These are phyloP conservation scores for Anguilla pacifica DNA, from an alignment of 2,797 vertebrate species.

Conservation along the genomic window DNA sequence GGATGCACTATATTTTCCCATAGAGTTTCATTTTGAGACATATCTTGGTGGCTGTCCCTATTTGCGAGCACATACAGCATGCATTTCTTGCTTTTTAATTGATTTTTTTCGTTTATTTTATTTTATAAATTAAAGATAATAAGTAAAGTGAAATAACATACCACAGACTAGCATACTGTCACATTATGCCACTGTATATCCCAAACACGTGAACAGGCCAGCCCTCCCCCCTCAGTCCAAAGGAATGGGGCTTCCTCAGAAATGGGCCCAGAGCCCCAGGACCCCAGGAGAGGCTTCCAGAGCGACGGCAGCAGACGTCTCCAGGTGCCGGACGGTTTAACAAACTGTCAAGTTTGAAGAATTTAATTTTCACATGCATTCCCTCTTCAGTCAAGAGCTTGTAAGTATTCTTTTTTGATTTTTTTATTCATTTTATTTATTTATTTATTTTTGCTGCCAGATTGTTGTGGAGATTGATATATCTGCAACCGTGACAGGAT, in stretches of 20 bases:
- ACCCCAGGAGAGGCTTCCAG: background rate
- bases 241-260: background rate
- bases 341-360: constrained; percentile 18
- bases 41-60: background rate
- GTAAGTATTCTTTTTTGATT: background rate
- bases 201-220: background rate
- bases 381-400: constrained; percentile 24
- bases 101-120: too few relatives aligned
- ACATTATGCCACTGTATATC: background rate
- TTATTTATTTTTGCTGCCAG: background rate
- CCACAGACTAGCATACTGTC: background rate
- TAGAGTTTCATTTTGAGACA: background rate
- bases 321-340: background rate
- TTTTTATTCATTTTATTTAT: background rate
- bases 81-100: too few relatives aligned
- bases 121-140: background rate
- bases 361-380: constrained; percentile 26
- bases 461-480: constrained; percentile 6
- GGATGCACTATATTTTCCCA: background rate
- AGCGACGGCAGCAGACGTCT: background rate
- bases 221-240: background rate
- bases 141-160: background rate
- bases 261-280: background rate
- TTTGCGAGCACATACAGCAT: too few relatives aligned
- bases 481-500: background rate